Base-by-base conservation (phyloP, 2,797 vertebrate species). In the Anguilla marmorata region DNA sequence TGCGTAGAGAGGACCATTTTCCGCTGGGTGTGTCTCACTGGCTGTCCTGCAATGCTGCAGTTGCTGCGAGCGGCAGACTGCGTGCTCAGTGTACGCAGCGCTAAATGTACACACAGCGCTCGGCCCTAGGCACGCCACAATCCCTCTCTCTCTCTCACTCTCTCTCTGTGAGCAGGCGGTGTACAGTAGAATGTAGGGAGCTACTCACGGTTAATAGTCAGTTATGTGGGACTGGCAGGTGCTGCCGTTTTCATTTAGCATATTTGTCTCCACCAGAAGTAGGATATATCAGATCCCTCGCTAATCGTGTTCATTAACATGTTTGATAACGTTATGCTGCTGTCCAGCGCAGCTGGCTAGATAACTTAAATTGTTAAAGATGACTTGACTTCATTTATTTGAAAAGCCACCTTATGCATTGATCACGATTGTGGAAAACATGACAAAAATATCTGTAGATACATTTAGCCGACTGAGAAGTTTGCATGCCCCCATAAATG, bases 1-100 rank as follows among this genome's bases (percentile, higher is more conserved):
- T 93, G 93, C 93, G 92, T 91, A 90, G 91, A 91, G 89, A 92
- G 92, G 88, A 91, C 92, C 92, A 93, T 93, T 92, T 92, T 91
- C 94, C 92, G 91, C 91, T 93, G 93, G 94, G 94, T 94, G 94
- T 94, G 94, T 94, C 92, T 90, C 91, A 87, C 90, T 89, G 89
- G 87, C 91, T 87, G 89, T 90, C 86, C 89, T 87, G 85, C 86
- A 86, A 90, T 89, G 88, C 91, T 89, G 90, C 88, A 89, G 91
- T 90, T 91, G 84, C 89, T 90, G 86, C 60, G 88, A 88, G 85
- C 90, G 87, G 90, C 91, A 87, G 90, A 90, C 86, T 85, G 92
- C 92, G 93, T 93, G 93, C 87, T 86, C 90, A 86, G 87, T 88
- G 90, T 91, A 91, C 93, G 93, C 92, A 93, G 84, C 90, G 88